Base-by-base conservation (phyloP, 2,888 invertebrate species). In the Abrostola tripartita region DNA sequence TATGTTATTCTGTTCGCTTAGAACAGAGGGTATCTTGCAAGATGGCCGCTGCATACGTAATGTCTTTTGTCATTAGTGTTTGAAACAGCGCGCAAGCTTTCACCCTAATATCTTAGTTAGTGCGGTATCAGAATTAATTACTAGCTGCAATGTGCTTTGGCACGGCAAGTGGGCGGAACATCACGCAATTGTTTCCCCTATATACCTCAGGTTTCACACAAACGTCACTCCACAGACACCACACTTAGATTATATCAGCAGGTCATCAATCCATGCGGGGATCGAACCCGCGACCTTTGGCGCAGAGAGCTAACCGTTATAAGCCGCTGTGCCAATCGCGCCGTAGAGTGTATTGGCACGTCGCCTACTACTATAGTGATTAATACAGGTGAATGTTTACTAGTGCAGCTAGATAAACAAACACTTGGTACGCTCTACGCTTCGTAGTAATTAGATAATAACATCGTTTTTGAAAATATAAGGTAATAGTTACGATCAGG, bases 371-470 rank as follows among this genome's bases (percentile, higher is more conserved):
- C 35, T 55, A 54, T 41, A 47, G 47, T 52, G 54, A 55, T 52
- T 54, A 51, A 40, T 59, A 54, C 44, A 38, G 24, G 14, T 24
- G 44, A 47, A 35, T 38, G 47, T 56, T 52, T 53, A 56, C 56
- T 56, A 53, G 49, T 64, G 14, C 35, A 5, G 53, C 44, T 40
- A 54, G 24, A 53, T 54, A 37, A 42, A 65, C 36, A 58, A 65
- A 42, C 42, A 53, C 5, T 41, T 53, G 35, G 41, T 53, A 12
- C 36, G n/a, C 41, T 42, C n/a, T 36, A 53, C 35, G n/a, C 53
- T 41, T 10, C n/a, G 35, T 36, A 12, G n/a, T 35, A 41, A 41
- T 35, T 35, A 8, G 35, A 35, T 40, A 47, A 5, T 36, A 42
- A 9, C 40, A 36, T 42, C 42, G 9, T 9, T 9, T 37, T 37